Evolutionary conservation across 2,888 invertebrate species (phyloP).

Genomic region (Lasius platythorax): DNA sequence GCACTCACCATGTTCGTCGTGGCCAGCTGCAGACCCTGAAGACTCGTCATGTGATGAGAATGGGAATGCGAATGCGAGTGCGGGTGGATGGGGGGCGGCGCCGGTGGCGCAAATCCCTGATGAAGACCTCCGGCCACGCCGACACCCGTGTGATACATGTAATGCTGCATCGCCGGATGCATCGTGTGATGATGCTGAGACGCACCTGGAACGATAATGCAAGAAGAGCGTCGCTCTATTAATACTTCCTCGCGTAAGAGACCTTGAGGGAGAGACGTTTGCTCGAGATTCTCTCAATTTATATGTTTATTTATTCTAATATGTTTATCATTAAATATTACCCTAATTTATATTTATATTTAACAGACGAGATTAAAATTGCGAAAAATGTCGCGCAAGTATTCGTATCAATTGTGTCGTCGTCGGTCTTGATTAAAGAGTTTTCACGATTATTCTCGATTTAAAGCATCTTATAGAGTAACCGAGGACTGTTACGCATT

Average conservation of each 20-base stretch:
- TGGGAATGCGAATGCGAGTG: slow-evolving; percentile 86
- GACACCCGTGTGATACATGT: slow-evolving; percentile 86
- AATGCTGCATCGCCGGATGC: slow-evolving; percentile 86
- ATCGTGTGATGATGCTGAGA: slow-evolving; percentile 85
- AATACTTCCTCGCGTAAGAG: slow-evolving; percentile 24
- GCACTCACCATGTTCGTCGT: slow-evolving; percentile 89
- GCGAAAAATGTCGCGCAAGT: too few relatives aligned
- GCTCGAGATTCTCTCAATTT: not conserved
- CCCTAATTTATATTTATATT: too few relatives aligned
- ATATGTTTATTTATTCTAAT: not conserved
- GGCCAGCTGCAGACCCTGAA: slow-evolving; percentile 87
- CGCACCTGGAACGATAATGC: slow-evolving; percentile 78
- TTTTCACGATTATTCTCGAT: too few relatives aligned
- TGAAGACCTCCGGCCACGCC: slow-evolving; percentile 85
- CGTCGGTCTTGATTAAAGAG: too few relatives aligned
- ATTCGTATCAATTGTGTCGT: not conserved
- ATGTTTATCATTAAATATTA: too few relatives aligned
- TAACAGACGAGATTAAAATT: too few relatives aligned
- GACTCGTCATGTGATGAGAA: slow-evolving; percentile 87
- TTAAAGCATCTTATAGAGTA: not conserved
- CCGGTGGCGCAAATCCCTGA: slow-evolving; percentile 85
- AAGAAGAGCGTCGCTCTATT: slow-evolving; percentile 15
- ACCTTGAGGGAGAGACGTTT: not conserved
- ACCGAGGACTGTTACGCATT: too few relatives aligned
- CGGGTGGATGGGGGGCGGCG: slow-evolving; percentile 85